A percentile compares a stretch with the other conserved stretches of the same genome.
Conservation (phyloP, 2,888 invertebrate genomes). For the Cataglyphis rosenhaueri region DNA sequence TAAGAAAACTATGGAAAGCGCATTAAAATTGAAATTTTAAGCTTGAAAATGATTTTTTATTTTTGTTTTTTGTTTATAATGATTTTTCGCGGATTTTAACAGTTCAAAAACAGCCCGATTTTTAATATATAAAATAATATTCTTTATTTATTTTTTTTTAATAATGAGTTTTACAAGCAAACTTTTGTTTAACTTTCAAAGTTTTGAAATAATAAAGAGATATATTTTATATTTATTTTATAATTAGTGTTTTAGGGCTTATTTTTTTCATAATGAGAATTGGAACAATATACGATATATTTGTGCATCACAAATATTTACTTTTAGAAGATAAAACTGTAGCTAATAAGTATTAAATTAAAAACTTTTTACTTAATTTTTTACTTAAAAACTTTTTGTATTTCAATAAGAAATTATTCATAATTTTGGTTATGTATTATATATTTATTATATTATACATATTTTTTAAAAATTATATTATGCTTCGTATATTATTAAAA, state of each 20-base stretch:
- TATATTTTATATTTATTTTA: not conserved
- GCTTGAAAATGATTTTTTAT: too few species aligned
- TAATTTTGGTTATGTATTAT: not conserved
- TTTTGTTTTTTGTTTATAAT: too few species aligned
- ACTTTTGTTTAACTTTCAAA: not conserved
- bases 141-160: not conserved
- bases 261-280: constrained; percentile 75
- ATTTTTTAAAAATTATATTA: not conserved
- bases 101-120: not conserved
- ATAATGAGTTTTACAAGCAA: not conserved
- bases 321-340: constrained; percentile 65
- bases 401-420: not conserved
- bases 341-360: constrained; percentile 39
- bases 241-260: constrained; percentile 73
- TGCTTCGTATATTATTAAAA: not conserved
- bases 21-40: too few species aligned
- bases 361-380: not conserved
- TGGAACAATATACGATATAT: constrained; percentile 82
- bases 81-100: too few species aligned
- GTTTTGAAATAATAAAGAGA: not conserved
- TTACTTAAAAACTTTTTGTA: not conserved
- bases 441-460: not conserved
- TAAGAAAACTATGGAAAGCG: too few species aligned
- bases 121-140: not conserved
- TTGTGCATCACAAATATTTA: constrained; percentile 74